A percentile compares a stretch with the other conserved stretches of the same genome.
Evolutionary conservation across 2,797 vertebrate species (phyloP).

Genomic region (Lindbergichthys nudifrons): DNA sequence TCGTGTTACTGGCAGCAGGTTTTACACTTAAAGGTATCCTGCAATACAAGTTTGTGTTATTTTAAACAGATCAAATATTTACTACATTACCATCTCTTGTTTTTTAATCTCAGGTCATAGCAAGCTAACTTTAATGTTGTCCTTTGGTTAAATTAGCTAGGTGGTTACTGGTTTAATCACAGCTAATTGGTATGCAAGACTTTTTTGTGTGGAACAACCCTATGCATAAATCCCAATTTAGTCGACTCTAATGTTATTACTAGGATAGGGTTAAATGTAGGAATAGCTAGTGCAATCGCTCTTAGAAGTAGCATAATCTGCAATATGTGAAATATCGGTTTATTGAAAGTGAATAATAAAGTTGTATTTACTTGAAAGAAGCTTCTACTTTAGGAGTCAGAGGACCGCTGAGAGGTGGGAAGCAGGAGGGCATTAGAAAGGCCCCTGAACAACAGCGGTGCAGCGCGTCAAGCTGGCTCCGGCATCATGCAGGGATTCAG

Average conservation of each 20-base stretch:
- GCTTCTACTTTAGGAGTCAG: conserved; percentile 37
- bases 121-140: no score
- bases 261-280: background rate
- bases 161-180: no score
- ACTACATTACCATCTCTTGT: no score
- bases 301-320: background rate
- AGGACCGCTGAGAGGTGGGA: conserved; percentile 33
- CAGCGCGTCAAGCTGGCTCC: conserved; percentile 49
- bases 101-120: no score
- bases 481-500: conserved; percentile 42
- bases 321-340: conserved; percentile 15
- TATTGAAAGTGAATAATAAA: background rate
- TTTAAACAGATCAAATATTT: no score
- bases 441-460: conserved; percentile 54
- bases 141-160: no score
- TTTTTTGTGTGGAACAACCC: background rate
- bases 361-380: conserved; percentile 17
- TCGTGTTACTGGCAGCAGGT: no score
- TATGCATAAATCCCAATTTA: background rate
- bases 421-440: conserved; percentile 35
- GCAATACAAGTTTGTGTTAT: no score
- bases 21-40: no score
- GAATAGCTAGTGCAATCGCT: background rate
- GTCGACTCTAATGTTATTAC: background rate
- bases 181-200: background rate